Evolutionary conservation across 2,888 invertebrate species (phyloP), one percentile per base, ranked within the genome.

Genomic region (Andrena minutula): DNA sequence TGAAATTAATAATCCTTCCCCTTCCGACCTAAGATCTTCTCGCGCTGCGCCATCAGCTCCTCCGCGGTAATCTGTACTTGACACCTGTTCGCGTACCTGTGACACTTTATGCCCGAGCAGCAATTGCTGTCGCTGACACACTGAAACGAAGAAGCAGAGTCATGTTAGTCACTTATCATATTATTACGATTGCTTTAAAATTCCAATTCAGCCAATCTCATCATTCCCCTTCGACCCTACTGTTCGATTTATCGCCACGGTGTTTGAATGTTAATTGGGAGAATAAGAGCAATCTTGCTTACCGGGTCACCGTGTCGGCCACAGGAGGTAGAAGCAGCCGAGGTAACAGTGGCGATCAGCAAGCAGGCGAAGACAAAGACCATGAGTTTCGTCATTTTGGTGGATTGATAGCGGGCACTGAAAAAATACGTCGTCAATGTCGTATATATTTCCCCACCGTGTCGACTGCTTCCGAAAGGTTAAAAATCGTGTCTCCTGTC

Each of bases 41-140:
- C 90, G 2, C 92, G 88, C 63, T 89, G 87, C 0, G 84, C 86
- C 89, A 89, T 85, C 3, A 94, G 41, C 28, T 92, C 92, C 0
- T 87, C 91, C 8, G 51, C 74, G 0, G 92, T 93, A 53, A 94
- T 93, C 71, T 79, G 72, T n/a, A 93, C 92, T 88, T 93, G 93
- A 84, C 94, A 94, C 78, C 90, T 91, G 3, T 86, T 66, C 2
- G 93, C 93, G 51, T 79, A 92, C 23, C 30, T 41, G 73, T 94
- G 86, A 77, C 94, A 94, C 53, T 41, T 86, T 5, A 84, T 75
- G 8, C 30, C 68, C 0, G 2, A 1, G 41, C 92, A 92, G 66
- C 93, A 93, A 0, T 91, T 7, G 10, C 70, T 41, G 30, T 28
- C 71, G 12, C 76, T 26, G 6, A 76, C 30, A 49, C 93, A 93